A percentile compares a stretch with the other conserved stretches of the same genome.
phyloP scores from a whole-genome alignment of 2,888 invertebrate genomes.

The Pseudococcus jackbeardsleyi region DNA sequence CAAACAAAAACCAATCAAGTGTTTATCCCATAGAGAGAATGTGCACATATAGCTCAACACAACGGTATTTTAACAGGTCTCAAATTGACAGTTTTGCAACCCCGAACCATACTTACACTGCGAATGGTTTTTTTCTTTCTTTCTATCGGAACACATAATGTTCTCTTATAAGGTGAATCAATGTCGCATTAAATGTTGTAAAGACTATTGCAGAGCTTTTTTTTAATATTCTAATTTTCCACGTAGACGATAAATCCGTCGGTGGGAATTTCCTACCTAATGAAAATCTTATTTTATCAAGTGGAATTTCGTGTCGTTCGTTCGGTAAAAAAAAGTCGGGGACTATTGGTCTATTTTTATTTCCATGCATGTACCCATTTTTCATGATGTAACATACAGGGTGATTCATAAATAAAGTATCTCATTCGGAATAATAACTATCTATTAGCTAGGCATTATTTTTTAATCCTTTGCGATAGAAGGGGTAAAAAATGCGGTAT shows the following conservation, averaged over 20 bases:
- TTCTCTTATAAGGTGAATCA: neutral
- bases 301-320: slow-evolving; percentile 1
- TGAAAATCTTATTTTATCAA: neutral
- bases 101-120: neutral
- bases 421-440: too few species aligned
- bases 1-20: slow-evolving; percentile 4
- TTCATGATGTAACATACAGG: too few species aligned
- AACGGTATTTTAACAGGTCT: slow-evolving; percentile 1
- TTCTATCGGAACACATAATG: neutral
- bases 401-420: too few species aligned
- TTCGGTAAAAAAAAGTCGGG: neutral
- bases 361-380: too few species aligned
- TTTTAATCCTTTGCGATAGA: too few species aligned
- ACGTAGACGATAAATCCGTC: neutral
- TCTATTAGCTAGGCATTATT: too few species aligned
- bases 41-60: neutral
- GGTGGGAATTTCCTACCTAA: neutral
- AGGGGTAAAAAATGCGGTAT: too few species aligned
- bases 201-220: neutral
- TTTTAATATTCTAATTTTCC: neutral
- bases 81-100: slow-evolving; percentile 1
- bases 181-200: neutral
- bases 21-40: slow-evolving; percentile 8
- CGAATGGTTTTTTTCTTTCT: neutral
- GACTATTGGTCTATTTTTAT: too few species aligned